Evolutionary conservation across 2,888 invertebrate species (phyloP), one percentile per base, ranked within the genome.

Genomic region (Beris morrisii): DNA sequence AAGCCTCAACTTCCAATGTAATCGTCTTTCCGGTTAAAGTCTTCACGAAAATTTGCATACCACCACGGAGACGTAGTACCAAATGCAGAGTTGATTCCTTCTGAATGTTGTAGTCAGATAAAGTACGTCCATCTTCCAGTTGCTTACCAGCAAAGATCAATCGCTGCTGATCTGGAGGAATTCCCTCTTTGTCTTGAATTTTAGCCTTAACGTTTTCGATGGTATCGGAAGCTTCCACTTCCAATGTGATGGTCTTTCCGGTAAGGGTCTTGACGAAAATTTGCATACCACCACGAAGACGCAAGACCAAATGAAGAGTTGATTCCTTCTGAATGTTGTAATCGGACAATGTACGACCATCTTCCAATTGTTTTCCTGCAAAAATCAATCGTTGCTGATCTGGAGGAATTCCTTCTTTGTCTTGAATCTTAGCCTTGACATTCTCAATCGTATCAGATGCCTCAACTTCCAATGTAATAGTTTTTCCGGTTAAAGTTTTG

Each of bases 251-350:
- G n/a, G 75, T 75, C n/a, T 76, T 77, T 22, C 77, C 77, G 44
- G 77, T 77, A 66, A 75, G 28, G 0, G 75, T 75, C 53, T 75
- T 75, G 0, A 75, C 75, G 13, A 75, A 75, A 61, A 75, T 75
- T 12, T 75, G 75, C 75, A 76, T 74, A 56, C 97, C 56, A 9
- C 56, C 56, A 28, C 56, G 56, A 0, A 73, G 72, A 69, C 73
- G 74, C 2, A 75, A 70, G 0, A 75, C 75, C 72, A 75, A 73
- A 4, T 76, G 76, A 0, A 75, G 69, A 22, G 22, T 22, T 2
- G 22, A 22, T 3, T 22, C 22, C 22, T 22, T 22, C 22, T 22
- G 22, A 22, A 22, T 22, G 22, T 22, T 22, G 22, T 22, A 22
- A 3, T 22, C 22, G 22, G 22, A 22, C 3, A 22, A 22, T 2